Conservation (phyloP, 2,113 vertebrate genomes). For the Microcebus murinus region DNA sequence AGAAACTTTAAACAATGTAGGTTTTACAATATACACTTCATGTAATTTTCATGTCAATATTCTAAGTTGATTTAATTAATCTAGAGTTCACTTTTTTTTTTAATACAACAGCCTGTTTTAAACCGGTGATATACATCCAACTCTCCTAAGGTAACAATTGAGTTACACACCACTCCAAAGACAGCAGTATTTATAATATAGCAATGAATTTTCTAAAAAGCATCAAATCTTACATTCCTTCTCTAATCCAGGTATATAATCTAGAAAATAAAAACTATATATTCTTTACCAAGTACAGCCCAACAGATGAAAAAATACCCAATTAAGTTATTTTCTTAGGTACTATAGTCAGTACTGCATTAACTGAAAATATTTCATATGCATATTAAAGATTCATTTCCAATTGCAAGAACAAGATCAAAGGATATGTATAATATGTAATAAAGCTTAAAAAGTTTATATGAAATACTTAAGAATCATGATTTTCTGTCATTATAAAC, state of each 20-base stretch:
- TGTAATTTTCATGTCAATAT: slow-evolving; percentile 33
- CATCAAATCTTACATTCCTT: slow-evolving; percentile 21
- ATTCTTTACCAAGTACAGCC: background rate
- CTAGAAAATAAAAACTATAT: background rate
- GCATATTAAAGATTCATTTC: slow-evolving; percentile 9
- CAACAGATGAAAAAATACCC: background rate
- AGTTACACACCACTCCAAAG: slow-evolving; percentile 25
- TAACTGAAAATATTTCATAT: slow-evolving; percentile 38
- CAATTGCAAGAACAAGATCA: background rate
- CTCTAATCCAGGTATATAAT: slow-evolving; percentile 20
- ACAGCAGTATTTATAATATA: background rate
- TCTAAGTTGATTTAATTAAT: slow-evolving; percentile 18
- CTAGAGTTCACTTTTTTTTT: background rate
- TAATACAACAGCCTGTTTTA: background rate
- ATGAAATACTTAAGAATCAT: slow-evolving; percentile 27
- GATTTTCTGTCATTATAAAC: background rate
- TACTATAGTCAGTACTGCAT: background rate
- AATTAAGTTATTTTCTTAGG: background rate
- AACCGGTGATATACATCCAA: background rate
- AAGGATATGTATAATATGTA: background rate
- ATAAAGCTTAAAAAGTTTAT: slow-evolving; percentile 16
- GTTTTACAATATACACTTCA: background rate
- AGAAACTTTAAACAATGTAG: slow-evolving; percentile 28
- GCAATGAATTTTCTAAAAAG: slow-evolving; percentile 16
- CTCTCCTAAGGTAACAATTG: background rate